Evolutionary conservation across 2,113 vertebrate species (phyloP).

Genomic region (Antechinus stuartii): DNA sequence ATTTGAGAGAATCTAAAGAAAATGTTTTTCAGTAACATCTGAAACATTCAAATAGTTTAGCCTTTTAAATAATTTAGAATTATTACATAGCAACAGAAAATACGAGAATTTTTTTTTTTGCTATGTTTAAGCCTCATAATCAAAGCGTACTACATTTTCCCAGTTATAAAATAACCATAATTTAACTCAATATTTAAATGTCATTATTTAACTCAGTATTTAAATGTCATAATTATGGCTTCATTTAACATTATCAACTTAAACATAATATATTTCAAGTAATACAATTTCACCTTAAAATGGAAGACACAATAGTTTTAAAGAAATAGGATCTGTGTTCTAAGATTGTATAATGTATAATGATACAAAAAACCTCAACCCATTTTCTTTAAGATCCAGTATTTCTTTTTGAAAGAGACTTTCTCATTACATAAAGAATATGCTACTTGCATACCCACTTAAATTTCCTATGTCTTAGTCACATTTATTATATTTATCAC

Average conservation of each 20-base stretch:
- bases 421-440: background rate
- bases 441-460: background rate
- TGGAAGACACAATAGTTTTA: background rate
- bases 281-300: background rate
- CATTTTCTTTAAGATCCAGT: background rate
- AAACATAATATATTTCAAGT: background rate
- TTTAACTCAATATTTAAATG: constrained; percentile 28
- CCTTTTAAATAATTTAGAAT: constrained; percentile 1
- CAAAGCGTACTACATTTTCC: background rate
- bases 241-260: constrained; percentile 28
- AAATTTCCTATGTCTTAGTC: background rate
- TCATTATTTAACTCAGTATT: constrained; percentile 18
- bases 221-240: background rate
- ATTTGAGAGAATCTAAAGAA: constrained; percentile 27
- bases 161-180: constrained; percentile 7
- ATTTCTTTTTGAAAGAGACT: background rate
- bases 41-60: background rate
- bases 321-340: background rate
- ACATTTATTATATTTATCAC: background rate
- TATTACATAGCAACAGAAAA: constrained; percentile 25
- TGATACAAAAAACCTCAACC: background rate
- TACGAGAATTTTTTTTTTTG: background rate
- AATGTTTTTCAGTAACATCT: constrained; percentile 34
- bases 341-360: background rate
- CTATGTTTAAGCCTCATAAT: background rate